These are phyloP conservation scores for Electrona antarctica DNA, from an alignment of 2,113 vertebrate species.

Conservation along the genomic window DNA sequence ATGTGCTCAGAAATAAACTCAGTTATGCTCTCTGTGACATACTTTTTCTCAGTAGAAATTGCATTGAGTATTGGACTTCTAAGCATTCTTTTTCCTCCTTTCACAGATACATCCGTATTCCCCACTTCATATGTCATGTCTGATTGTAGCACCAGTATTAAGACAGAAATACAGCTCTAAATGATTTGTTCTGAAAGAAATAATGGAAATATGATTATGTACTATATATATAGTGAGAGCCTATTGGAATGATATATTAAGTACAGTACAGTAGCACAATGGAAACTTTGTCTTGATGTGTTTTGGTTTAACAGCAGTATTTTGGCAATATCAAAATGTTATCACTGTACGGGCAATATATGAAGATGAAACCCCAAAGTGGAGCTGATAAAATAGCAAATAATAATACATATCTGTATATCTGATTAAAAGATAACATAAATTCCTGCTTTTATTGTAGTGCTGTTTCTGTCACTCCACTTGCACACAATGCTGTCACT, in stretches of 20 bases:
- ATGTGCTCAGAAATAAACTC: constrained; percentile 71
- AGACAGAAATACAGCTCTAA: neutral
- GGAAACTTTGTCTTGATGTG: constrained; percentile 27
- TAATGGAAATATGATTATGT: neutral
- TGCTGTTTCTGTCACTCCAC: too few species aligned
- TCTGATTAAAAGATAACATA: constrained; percentile 23
- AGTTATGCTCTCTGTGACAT: constrained; percentile 67
- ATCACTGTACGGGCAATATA: neutral
- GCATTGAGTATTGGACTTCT: constrained; percentile 30
- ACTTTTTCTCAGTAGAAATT: constrained; percentile 50
- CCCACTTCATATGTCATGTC: neutral
- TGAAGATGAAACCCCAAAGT: neutral
- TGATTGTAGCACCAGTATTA: constrained; percentile 45
- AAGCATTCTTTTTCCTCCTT: constrained; percentile 24
- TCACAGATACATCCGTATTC: constrained; percentile 25
- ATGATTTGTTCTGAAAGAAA: constrained; percentile 8
- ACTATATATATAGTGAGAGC: neutral
- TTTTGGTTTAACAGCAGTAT: constrained; percentile 69
- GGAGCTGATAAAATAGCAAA: constrained; percentile 3
- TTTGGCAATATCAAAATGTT: constrained; percentile 50
- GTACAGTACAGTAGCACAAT: neutral
- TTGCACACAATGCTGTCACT: too few species aligned
- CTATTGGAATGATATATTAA: neutral
- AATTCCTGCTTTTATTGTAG: constrained; percentile 23
- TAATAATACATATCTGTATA: constrained; percentile 5